phyloP scores from a whole-genome alignment of 2,113 vertebrate genomes.

The Pedionomus torquatus region DNA sequence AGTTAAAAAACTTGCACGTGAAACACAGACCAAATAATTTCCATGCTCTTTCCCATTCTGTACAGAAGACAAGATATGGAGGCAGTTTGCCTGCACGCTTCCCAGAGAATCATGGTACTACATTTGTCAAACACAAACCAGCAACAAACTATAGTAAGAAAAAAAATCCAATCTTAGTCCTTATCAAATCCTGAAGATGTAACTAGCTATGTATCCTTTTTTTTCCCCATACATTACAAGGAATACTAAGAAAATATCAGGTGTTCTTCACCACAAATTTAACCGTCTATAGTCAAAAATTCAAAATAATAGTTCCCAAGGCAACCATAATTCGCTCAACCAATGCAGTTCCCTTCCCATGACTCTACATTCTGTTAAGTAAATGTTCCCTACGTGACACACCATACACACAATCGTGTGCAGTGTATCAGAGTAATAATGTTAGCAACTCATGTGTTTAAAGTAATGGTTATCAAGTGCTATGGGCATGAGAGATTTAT shows the following conservation, averaged over 20 bases:
- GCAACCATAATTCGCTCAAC: neutral
- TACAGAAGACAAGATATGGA: neutral
- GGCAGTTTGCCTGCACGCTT: neutral
- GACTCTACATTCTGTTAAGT: neutral
- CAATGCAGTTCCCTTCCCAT: neutral
- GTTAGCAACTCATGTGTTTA: neutral
- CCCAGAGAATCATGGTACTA: neutral
- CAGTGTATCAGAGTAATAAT: neutral
- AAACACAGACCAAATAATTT: neutral
- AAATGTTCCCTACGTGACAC: neutral
- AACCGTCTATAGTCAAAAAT: neutral
- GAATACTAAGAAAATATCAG: neutral
- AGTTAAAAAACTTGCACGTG: neutral
- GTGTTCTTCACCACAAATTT: neutral
- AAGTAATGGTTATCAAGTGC: neutral
- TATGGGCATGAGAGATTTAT: neutral
- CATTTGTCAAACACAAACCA: neutral
- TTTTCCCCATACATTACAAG: neutral
- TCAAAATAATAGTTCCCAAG: constrained; percentile 33
- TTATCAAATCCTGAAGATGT: neutral
- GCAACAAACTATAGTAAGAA: neutral
- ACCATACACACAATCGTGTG: neutral
- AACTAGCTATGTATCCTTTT: neutral
- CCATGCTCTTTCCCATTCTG: neutral
- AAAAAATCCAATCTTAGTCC: neutral